Conservation (phyloP, 2,888 invertebrate genomes). For the Hydraecia micacea region DNA sequence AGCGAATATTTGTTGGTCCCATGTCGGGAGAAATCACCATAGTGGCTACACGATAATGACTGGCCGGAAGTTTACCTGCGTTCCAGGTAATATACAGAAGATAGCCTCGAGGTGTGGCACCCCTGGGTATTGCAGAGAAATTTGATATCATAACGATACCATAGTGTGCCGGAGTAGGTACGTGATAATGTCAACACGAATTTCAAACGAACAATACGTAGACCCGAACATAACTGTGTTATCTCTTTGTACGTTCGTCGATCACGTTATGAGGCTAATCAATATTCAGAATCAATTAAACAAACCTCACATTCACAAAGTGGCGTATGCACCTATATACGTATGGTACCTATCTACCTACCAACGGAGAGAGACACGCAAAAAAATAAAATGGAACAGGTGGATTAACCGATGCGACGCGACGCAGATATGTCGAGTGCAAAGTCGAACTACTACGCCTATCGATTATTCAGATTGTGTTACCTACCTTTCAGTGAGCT, state of each 20-base stretch:
- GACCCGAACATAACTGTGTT: slow-evolving; percentile 28
- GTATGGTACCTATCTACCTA: not conserved
- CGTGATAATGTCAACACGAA: slow-evolving; percentile 47
- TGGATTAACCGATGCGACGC: slow-evolving; percentile 40
- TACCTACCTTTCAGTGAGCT: slow-evolving; percentile 24
- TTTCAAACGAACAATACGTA: slow-evolving; percentile 36
- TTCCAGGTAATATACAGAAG: slow-evolving; percentile 51
- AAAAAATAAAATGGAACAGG: slow-evolving; percentile 38
- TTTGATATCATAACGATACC: slow-evolving; percentile 44
- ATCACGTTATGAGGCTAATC: slow-evolving; percentile 22
- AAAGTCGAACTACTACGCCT: slow-evolving; percentile 47
- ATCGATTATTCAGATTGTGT: slow-evolving; percentile 60
- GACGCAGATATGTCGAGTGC: slow-evolving; percentile 50
- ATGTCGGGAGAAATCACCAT: slow-evolving; percentile 58
- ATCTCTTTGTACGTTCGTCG: slow-evolving; percentile 30
- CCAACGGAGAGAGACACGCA: not conserved
- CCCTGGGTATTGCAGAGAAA: slow-evolving; percentile 54
- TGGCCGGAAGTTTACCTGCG: slow-evolving; percentile 66
- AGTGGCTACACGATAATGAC: slow-evolving; percentile 53
- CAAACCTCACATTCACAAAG: slow-evolving; percentile 32
- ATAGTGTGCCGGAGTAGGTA: slow-evolving; percentile 19
- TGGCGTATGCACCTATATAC: not conserved
- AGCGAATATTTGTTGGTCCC: slow-evolving; percentile 50
- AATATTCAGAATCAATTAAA: slow-evolving; percentile 51
- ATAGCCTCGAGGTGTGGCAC: slow-evolving; percentile 45